phyloP scores from a whole-genome alignment of 1,140 invertebrate species.

The Watersipora subatra region DNA sequence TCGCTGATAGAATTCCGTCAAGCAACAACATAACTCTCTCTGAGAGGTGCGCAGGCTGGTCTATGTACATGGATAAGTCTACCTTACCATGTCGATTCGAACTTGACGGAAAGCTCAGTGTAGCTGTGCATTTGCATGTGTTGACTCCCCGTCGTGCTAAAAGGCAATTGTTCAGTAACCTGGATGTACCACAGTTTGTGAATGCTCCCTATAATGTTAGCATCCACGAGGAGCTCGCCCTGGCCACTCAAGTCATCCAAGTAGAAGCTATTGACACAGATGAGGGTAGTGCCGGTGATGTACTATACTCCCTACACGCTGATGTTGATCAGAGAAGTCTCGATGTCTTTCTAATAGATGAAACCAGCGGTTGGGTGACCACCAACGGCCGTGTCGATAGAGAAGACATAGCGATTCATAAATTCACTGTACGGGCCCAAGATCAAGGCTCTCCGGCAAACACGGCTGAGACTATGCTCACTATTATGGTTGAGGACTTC shows the following conservation, averaged over 20 bases:
- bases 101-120: too few species aligned
- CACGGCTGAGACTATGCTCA: neutral
- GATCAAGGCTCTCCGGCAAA: neutral
- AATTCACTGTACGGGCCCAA: neutral
- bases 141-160: too few species aligned
- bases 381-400: neutral
- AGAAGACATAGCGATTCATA: neutral
- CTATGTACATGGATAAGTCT: too few species aligned
- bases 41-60: too few species aligned
- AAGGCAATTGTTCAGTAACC: neutral
- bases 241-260: neutral
- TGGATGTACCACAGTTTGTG: neutral
- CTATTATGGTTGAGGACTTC: neutral
- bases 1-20: too few species aligned
- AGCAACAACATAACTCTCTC: too few species aligned
- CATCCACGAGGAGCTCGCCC: neutral
- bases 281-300: neutral
- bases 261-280: neutral
- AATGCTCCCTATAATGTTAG: neutral
- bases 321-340: slow-evolving; percentile 1
- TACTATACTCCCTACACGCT: neutral
- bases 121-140: too few species aligned
- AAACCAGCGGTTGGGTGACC: neutral
- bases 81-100: too few species aligned
- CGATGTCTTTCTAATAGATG: neutral